Evolutionary conservation across 1,140 invertebrate genomes (phyloP).

Genomic region (Oryctes rhinoceros): DNA sequence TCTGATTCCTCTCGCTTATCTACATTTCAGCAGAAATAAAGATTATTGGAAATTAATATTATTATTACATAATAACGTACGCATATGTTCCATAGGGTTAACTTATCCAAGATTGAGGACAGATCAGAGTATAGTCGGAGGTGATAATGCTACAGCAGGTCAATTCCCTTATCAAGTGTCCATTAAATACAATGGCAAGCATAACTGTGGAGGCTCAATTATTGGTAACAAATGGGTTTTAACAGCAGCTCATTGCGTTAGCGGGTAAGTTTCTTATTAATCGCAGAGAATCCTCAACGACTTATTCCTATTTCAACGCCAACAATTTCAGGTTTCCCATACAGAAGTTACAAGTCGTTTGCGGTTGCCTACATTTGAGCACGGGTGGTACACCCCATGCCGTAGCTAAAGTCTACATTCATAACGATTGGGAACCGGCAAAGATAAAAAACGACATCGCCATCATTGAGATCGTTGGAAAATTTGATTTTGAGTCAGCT

Average conservation of each 20-base stretch:
- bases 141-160: constrained; percentile 14
- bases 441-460: background rate
- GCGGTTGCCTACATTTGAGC: background rate
- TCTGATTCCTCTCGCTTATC: too few relatives aligned
- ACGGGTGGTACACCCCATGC: background rate
- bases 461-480: background rate
- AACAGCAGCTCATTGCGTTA: constrained; percentile 48
- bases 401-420: background rate
- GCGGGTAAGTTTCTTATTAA: constrained; percentile 31
- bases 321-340: background rate
- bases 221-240: constrained; percentile 47
- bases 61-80: too few relatives aligned
- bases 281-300: background rate
- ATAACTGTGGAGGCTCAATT: constrained; percentile 50
- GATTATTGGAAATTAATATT: too few relatives aligned
- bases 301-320: background rate
- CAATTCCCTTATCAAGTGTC: constrained; percentile 38
- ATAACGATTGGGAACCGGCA: background rate
- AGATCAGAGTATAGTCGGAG: constrained; percentile 30
- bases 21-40: too few relatives aligned
- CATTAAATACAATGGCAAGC: constrained; percentile 16
- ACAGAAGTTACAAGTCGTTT: background rate
- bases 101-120: background rate
- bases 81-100: background rate
- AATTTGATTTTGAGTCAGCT: background rate